Base-by-base conservation (phyloP, 2,797 vertebrate species). In the Sphenodon punctatus region DNA sequence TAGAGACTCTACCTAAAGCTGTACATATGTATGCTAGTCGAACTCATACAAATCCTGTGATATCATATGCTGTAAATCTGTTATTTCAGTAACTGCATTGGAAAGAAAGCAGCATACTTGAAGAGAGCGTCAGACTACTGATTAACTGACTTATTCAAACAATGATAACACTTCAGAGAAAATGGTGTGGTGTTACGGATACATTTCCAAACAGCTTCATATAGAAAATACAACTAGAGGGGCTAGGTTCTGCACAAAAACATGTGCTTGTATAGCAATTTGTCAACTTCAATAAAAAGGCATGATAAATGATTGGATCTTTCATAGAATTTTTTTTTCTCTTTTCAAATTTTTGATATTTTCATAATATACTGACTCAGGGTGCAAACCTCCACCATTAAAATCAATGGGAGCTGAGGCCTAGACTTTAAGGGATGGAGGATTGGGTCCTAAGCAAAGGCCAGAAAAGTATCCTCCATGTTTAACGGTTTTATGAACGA, bases 81-180 rank as follows among this genome's bases (percentile, higher is more conserved):
- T 94, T 96, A 94, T 94, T 95, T 95, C 90, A 95, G 95, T 96
- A 97, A 96, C 95, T 92, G 92, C 88, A 93, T 96, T 96, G 93
- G 82, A 96, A 95, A 95, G 89, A 88, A 85, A 93, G 80, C 88
- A 95, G 72, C 89, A 88, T 74, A 88, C 45, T 78, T 90, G 78
- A 80, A 74, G 85, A 87, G 61, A 90, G 74, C 88, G 72, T 89
- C 34, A 85, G 84, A 68, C 78, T 88, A 76, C 69, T 82, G 82
- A 48, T 73, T 83, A 63, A 84, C 60, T 89, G 71, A 55, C 53
- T 78, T 89, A 68, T 51, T 81, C 82, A 68, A 90, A 75, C 25
- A 59, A 56, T 70, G 46, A 32, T 78, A 53, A 83, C 53, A 63
- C 15, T 76, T 78, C 43, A 75, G 34, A 38, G 20, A 78, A 85